Base-by-base conservation (phyloP, 2,888 invertebrate species). In the Heliconius hortense region DNA sequence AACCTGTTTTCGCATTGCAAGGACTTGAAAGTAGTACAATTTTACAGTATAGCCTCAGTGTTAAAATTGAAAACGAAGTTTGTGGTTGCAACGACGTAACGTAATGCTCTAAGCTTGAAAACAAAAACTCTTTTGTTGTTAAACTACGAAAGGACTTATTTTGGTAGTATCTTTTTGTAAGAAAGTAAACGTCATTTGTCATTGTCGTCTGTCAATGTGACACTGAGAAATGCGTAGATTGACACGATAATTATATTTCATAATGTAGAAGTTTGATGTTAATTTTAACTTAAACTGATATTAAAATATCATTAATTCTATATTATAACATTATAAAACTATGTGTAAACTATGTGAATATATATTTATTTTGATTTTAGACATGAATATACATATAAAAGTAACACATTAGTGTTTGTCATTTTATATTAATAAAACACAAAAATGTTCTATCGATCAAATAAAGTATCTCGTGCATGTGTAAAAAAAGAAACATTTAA, bases 121-220 rank as follows among this genome's bases (percentile, higher is more conserved):
- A 87, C 82, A 83, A 86, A 83, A 80, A 81, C 75, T 77, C 80
- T 81, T 82, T 83, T 81, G 81, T 82, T 63, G 63, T 31, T 66
- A 18, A 43, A 68, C 64, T 63, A 72, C 59, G 74, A 74, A 68
- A 73, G 26, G 67, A 60, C 77, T 66, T 76, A 59, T 77, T 79
- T 78, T 73, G 73, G 74, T 43, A 73, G 56, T 48, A 66, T 53
- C 35, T 53, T 77, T 86, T 80, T 80, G 80, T 80, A 81, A 81
- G 82, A 84, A 84, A 85, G 83, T 83, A 84, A 88, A 85, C 83
- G 85, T 86, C 86, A 87, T 91, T 89, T 86, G 85, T 88, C 85
- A 86, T 82, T 84, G 86, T 87, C 86, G 79, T 69, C 77, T 79
- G 79, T 79, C 81, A 77, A 77, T 81, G 78, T 81, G 79, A 84